Base-by-base conservation (phyloP, 2,888 invertebrate genomes). In the Schizaphis graminum region DNA sequence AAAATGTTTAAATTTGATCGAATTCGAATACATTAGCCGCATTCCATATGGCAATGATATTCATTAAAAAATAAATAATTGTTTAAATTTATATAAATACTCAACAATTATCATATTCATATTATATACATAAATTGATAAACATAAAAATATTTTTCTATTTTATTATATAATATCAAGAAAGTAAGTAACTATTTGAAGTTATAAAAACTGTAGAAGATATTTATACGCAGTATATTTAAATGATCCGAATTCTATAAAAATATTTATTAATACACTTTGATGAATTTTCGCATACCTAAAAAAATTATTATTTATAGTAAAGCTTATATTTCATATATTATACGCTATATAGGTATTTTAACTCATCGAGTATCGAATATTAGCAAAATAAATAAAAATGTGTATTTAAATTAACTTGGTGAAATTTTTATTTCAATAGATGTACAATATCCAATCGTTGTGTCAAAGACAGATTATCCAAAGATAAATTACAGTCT, bases 401-500 rank as follows among this genome's bases (percentile, higher is more conserved):
- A 89, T 41, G 56, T 61, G 21, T 44, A 28, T 67, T 87, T 67
- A 87, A 87, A 67, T 87, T 87, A 87, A 87, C 61, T 92, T 35
- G 21, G 49, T 16, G 44, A 26, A 44, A 47, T 57, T n/a, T 86
- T 57, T 47, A 57, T 86, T 67, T 26, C 24, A 84, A n/a, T 91
- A 24, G 47, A 87, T 61, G 8, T 47, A 41, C 13, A 35, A 92
- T 26, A 61, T 41, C n/a, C 28, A 77, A 92, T 53, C 35, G n/a
- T 67, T 41, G 49, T 41, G 92, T 92, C 92, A 92, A 57, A 88
- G 88, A 67, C 49, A 88, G 92, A 92, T 92, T 92, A 88, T 67
- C 67, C 2, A 41, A 67, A 77, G 88, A 92, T 77, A 77, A n/a
- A 92, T 92, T 92, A 44, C 28, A 8, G 87, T 67, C 61, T 41